Conservation (phyloP, 1,140 invertebrate species). For the Antheraea mylitta region DNA sequence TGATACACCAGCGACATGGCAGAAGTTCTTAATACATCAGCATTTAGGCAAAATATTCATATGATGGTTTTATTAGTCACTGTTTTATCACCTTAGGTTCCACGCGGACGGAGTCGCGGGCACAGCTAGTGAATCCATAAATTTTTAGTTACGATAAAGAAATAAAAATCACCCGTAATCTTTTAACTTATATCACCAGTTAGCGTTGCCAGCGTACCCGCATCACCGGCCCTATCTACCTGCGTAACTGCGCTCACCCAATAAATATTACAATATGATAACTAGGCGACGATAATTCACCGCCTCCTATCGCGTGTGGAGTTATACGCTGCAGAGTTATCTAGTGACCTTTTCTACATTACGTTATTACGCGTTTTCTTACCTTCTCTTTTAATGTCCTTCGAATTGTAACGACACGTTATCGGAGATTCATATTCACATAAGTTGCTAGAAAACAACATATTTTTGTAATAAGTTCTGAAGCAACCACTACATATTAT, state of each 20-base stretch:
- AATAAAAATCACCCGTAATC: background rate
- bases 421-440: background rate
- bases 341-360: background rate
- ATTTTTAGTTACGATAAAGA: no score
- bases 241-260: constrained; percentile 6
- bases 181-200: background rate
- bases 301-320: background rate
- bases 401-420: background rate
- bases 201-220: background rate
- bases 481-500: no score
- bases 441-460: no score
- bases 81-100: no score
- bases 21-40: no score
- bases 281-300: background rate
- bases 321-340: constrained; percentile 2
- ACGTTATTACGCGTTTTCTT: background rate
- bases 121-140: no score
- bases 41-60: no score
- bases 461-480: no score
- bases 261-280: constrained; percentile 11
- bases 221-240: constrained; percentile 9
- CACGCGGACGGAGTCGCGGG: no score
- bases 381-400: background rate
- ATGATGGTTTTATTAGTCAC: no score
- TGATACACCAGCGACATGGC: no score